Evolutionary conservation across 1,140 invertebrate species (phyloP).

Genomic region (Delia radicum): DNA sequence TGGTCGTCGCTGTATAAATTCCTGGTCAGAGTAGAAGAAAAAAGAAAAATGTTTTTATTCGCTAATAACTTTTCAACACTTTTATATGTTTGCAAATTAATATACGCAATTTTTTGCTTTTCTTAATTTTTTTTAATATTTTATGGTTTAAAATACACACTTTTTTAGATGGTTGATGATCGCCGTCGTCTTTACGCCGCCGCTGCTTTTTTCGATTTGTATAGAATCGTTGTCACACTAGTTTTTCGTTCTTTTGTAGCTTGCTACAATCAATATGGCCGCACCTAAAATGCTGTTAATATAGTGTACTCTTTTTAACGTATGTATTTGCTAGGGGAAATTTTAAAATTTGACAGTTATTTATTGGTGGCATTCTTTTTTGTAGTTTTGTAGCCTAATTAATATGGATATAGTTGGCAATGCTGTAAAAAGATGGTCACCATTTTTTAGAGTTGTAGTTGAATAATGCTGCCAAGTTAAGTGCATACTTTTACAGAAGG

Average conservation of each 20-base stretch:
- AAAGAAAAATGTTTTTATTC: constrained; percentile 11
- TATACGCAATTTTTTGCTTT: constrained; percentile 4
- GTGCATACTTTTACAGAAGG: background rate
- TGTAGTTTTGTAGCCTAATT: constrained; percentile 11
- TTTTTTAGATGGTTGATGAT: constrained; percentile 12
- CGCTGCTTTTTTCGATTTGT: constrained; percentile 19
- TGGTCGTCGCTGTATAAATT: constrained; percentile 10
- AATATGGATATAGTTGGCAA: background rate
- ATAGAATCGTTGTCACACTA: constrained; percentile 26
- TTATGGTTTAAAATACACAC: background rate
- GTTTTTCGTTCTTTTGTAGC: constrained; percentile 26
- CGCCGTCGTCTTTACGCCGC: constrained; percentile 27
- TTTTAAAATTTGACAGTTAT: background rate
- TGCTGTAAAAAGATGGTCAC: background rate
- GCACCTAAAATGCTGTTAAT: constrained; percentile 23
- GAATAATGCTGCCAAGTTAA: background rate
- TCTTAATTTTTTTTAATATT: constrained; percentile 17
- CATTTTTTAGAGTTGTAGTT: background rate
- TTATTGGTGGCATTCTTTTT: constrained; percentile 4
- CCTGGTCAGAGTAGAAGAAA: constrained; percentile 14
- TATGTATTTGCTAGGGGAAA: background rate
- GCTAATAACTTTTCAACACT: constrained; percentile 6
- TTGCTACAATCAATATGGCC: constrained; percentile 33
- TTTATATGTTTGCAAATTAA: constrained; percentile 13
- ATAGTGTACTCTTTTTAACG: constrained; percentile 6